phyloP scores from a whole-genome alignment of 2,888 invertebrate species.

The Rhaphigaster nebulosa region DNA sequence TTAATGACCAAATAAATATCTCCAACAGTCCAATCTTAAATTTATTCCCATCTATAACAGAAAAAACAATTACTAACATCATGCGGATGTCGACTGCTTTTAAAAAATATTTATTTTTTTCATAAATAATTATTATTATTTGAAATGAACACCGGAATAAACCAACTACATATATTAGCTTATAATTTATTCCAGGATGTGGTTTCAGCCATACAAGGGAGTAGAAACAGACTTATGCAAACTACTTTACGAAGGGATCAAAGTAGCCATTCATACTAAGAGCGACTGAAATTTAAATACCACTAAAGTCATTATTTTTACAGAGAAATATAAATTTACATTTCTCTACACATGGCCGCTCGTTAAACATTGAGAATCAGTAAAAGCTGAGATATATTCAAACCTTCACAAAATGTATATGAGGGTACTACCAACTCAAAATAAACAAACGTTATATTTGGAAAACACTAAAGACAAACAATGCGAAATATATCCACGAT shows the following conservation, averaged over 20 bases:
- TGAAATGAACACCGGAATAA: neutral
- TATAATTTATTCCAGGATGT: neutral
- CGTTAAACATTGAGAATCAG: neutral
- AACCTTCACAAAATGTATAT: neutral
- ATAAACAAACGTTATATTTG: conserved; percentile 7
- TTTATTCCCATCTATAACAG: too few relatives aligned
- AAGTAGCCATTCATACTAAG: neutral
- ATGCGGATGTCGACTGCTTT: too few relatives aligned
- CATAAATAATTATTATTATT: too few relatives aligned
- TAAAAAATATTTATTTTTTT: too few relatives aligned
- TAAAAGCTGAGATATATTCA: neutral
- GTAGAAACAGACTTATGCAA: neutral
- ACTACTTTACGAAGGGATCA: neutral
- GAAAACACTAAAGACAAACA: neutral
- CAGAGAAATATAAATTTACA: neutral
- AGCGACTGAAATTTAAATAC: neutral
- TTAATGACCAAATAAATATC: too few relatives aligned
- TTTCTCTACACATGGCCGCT: neutral
- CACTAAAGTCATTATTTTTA: neutral
- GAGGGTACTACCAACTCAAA: neutral
- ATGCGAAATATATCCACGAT: neutral
- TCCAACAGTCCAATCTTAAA: too few relatives aligned
- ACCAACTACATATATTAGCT: neutral
- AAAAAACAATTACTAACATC: too few relatives aligned
- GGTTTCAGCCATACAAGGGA: neutral